Evolutionary conservation across 2,113 vertebrate species (phyloP).

Genomic region (Todiramphus chloris): DNA sequence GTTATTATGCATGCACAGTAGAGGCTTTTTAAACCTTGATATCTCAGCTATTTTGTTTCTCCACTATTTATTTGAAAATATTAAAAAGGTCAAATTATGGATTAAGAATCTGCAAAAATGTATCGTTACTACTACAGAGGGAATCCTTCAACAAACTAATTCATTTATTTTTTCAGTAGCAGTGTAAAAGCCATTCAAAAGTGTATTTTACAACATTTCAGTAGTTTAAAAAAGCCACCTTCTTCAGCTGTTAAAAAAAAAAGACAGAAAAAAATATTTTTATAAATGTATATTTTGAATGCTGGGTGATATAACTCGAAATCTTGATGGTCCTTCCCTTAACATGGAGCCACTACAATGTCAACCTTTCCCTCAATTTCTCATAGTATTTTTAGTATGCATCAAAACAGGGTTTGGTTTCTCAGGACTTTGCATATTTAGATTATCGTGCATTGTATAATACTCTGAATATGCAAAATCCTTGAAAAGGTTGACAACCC

Average conservation of each 20-base stretch:
- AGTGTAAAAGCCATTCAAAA: neutral
- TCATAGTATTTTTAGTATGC: neutral
- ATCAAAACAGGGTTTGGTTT: neutral
- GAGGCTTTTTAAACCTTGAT: conserved; percentile 66
- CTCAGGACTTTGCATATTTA: conserved; percentile 32
- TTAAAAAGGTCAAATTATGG: conserved; percentile 59
- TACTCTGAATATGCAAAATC: conserved; percentile 20
- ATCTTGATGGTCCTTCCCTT: neutral
- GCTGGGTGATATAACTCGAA: neutral
- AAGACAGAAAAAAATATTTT: neutral
- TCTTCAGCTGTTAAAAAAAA: neutral
- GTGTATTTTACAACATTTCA: neutral
- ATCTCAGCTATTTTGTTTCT: conserved; percentile 63
- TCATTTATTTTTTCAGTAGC: conserved; percentile 14
- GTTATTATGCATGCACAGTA: conserved; percentile 59
- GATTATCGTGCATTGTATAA: conserved; percentile 11
- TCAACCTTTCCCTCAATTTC: conserved; percentile 2
- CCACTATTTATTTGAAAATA: conserved; percentile 59
- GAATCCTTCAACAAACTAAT: conserved; percentile 22
- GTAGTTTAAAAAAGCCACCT: neutral
- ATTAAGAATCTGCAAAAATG: conserved; percentile 54
- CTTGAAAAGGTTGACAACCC: conserved; percentile 22
- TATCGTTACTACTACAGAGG: conserved; percentile 26
- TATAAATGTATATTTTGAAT: neutral
- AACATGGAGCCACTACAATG: neutral